Base-by-base conservation (phyloP, 2,888 invertebrate genomes). In the Yponomeuta evonymella region DNA sequence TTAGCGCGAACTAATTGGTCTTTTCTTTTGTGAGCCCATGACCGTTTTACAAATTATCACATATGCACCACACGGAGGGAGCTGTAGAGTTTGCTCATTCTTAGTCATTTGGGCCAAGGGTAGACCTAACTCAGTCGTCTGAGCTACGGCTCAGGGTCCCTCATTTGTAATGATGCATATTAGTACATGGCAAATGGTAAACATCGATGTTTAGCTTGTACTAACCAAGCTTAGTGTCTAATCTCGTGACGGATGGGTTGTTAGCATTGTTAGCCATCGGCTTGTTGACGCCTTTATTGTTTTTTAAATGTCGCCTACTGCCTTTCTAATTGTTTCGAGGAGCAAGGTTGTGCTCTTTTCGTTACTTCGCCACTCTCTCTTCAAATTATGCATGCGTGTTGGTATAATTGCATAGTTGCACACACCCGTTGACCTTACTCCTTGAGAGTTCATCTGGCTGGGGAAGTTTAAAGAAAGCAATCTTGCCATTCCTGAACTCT, bases 81-180 rank as follows among this genome's bases (percentile, higher is more conserved):
- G 23, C 23, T 23, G 6, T 51, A 9, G 4, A 51, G 51, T 12
- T 51, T 36, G 36, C 8, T 43, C 43, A 43, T 43, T 43, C 43
- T 43, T 43, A 0, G 75, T 76, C 75, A 76, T 73, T 71, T 77
- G 69, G 79, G 80, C 79, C 81, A 83, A 81, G 81, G 79, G 78
- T 78, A 15, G 71, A 68, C 70, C 67, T 73, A 74, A 72, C 65
- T n/a, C 67, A 5, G 36, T 10, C 6, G 43, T 43, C 8, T 43
- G 43, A 43, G 43, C 43, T 43, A 43, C 43, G 43, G 30, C 51
- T 68, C 68, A 68, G 68, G 68, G 68, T 68, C 48, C 29, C 43
- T 48, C 68, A 48, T 43, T 43, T 67, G 51, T 51, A 68, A 48
- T 68, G 43, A 67, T 43, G 15, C 51, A 68, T 30, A 68, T 48